A percentile compares a stretch with the other conserved stretches of the same genome.
Evolutionary conservation across 2,113 vertebrate species (phyloP).

Genomic region (Phyllostomus hastatus): DNA sequence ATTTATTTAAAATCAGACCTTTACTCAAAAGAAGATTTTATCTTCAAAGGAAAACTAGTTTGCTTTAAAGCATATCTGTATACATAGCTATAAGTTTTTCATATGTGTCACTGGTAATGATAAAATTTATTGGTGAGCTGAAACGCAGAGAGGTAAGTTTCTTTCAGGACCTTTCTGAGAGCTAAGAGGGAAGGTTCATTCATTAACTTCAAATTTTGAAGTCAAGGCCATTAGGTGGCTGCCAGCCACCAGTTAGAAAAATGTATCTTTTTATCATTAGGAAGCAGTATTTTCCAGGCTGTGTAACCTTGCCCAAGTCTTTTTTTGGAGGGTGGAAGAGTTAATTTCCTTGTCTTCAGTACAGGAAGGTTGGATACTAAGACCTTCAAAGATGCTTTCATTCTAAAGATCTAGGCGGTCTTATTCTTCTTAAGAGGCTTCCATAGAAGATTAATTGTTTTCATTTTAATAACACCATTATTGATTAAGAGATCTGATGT

Average conservation of each 20-base stretch:
- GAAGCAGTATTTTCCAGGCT: constrained; percentile 19
- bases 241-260: neutral
- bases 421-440: neutral
- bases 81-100: neutral
- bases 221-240: neutral
- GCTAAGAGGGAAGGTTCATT: neutral
- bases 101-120: neutral
- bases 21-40: constrained; percentile 18
- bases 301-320: neutral
- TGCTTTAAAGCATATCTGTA: neutral
- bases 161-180: neutral
- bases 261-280: neutral
- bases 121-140: constrained; percentile 1
- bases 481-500: neutral
- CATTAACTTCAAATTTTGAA: constrained; percentile 46
- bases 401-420: neutral
- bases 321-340: neutral
- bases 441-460: neutral
- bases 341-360: constrained; percentile 3
- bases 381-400: neutral
- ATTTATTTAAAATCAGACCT: neutral
- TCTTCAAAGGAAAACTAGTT: neutral
- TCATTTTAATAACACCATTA: neutral
- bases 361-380: neutral
- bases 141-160: neutral